Evolutionary conservation across 2,113 vertebrate species (phyloP).

Genomic region (Onychorhynchus coronatus): DNA sequence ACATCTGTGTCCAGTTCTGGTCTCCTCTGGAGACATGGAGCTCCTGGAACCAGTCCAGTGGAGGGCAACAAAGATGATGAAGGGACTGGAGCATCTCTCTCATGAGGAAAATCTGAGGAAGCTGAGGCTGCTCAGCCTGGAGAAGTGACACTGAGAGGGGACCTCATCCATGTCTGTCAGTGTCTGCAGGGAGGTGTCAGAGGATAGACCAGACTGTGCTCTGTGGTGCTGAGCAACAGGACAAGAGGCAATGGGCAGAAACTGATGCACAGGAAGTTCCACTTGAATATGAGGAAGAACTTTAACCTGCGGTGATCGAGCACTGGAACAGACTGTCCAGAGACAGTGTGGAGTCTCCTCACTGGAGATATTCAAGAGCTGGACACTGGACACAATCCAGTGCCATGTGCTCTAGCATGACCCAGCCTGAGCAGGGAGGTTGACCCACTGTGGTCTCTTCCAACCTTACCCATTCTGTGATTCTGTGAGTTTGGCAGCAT

Average conservation of each 20-base stretch:
- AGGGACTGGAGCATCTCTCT: background rate
- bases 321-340: background rate
- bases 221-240: background rate
- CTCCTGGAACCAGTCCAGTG: background rate
- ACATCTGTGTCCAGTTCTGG: background rate
- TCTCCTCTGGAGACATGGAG: background rate
- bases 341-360: background rate
- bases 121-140: background rate
- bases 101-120: background rate
- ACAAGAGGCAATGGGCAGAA: background rate
- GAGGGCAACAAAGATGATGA: background rate
- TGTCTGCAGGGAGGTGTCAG: background rate
- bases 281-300: background rate
- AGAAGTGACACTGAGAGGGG: background rate
- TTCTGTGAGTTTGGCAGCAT: background rate
- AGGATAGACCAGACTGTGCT: background rate
- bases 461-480: background rate
- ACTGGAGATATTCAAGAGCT: background rate
- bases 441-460: background rate
- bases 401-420: background rate
- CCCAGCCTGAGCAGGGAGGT: background rate
- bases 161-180: background rate
- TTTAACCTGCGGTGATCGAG: accelerated
- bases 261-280: background rate
- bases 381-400: background rate